Evolutionary conservation across 2,888 invertebrate species (phyloP).

Genomic region (Drosophila quasianomalipes): DNA sequence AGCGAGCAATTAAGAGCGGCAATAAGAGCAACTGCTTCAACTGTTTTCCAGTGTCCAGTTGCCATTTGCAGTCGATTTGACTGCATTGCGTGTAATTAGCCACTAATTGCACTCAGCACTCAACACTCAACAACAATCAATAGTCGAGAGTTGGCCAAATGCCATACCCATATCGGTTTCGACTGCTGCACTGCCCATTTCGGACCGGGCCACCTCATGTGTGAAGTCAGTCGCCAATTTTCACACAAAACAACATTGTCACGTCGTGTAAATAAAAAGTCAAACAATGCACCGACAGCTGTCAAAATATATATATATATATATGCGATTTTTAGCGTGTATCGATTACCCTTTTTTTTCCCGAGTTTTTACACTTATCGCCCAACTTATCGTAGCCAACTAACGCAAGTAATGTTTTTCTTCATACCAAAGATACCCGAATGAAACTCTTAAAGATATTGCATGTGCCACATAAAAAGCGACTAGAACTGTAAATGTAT

Average conservation of each 20-base stretch:
- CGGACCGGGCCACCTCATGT: conserved; percentile 15
- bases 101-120: conserved; percentile 52
- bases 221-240: conserved; percentile 57
- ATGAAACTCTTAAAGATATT: not conserved
- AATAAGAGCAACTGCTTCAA: conserved; percentile 31
- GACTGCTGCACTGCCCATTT: not conserved
- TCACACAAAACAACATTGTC: conserved; percentile 35
- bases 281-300: conserved; percentile 3
- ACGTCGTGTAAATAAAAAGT: conserved; percentile 10
- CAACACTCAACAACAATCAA: not conserved
- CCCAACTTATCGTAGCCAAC: not conserved
- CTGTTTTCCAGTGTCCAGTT: conserved; percentile 6
- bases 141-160: conserved; percentile 41
- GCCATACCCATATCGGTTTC: conserved; percentile 12
- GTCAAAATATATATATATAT: not conserved
- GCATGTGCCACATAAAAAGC: not conserved
- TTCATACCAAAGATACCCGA: no score
- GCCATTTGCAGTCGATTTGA: conserved; percentile 55
- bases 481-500: not conserved
- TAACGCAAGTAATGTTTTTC: not conserved
- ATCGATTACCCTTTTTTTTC: not conserved
- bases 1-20: conserved; percentile 20
- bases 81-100: conserved; percentile 65
- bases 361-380: not conserved
- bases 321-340: not conserved